A percentile compares a stretch with the other conserved stretches of the same genome.
Conservation (phyloP, 2,888 invertebrate species). For the Thecocarcelia acutangulata region DNA sequence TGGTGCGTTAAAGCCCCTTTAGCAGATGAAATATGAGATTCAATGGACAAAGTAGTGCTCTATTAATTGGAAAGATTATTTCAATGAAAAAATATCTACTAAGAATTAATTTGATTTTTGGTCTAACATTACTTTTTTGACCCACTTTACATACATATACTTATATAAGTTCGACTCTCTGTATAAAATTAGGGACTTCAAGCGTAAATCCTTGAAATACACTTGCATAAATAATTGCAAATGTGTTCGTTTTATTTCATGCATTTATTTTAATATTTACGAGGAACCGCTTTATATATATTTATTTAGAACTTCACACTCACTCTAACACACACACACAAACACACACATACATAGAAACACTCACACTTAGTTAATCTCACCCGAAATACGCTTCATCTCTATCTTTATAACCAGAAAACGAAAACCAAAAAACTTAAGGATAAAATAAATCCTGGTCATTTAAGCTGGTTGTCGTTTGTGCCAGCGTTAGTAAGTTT, state of each 20-base stretch:
- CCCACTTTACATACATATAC: not conserved
- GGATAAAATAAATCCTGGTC: slow-evolving; percentile 59
- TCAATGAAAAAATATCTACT: too few relatives aligned
- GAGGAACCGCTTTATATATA: slow-evolving; percentile 48
- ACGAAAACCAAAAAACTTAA: slow-evolving; percentile 22
- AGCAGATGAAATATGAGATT: too few relatives aligned
- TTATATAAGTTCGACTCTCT: not conserved
- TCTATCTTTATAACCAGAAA: slow-evolving; percentile 37
- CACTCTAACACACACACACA: not conserved
- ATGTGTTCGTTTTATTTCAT: slow-evolving; percentile 30
- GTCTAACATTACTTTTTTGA: not conserved
- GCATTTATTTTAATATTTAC: slow-evolving; percentile 46
- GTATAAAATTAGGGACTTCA: slow-evolving; percentile 66
- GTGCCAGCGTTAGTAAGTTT: slow-evolving; percentile 3
- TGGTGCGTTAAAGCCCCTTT: too few relatives aligned
- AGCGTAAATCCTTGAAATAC: slow-evolving; percentile 78
- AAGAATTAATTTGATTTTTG: too few relatives aligned
- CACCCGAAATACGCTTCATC: slow-evolving; percentile 2
- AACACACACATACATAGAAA: not conserved
- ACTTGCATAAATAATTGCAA: slow-evolving; percentile 44
- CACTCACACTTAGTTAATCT: too few relatives aligned
- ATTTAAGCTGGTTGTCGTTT: slow-evolving; percentile 33
- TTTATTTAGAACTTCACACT: slow-evolving; percentile 34
- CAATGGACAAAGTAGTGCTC: too few relatives aligned
- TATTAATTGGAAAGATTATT: too few relatives aligned